Percentiles rank a stretch among this genome's conserved stretches.
Evolutionary conservation across 2,113 vertebrate species (phyloP).

Genomic region (Nanorana parkeri): DNA sequence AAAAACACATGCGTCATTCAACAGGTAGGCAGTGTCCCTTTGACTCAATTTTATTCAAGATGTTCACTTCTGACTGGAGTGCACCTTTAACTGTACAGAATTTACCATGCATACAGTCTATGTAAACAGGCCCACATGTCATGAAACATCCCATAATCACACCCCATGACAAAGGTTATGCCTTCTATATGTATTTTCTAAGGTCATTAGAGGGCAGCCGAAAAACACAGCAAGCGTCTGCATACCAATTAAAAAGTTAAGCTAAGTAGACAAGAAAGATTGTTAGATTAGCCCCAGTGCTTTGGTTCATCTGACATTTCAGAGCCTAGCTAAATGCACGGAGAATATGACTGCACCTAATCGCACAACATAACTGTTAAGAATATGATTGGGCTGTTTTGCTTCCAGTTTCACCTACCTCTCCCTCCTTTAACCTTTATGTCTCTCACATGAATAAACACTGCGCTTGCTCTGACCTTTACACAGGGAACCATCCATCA

Average conservation of each 20-base stretch:
- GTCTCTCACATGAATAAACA: conserved; percentile 77
- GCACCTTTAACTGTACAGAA: not conserved
- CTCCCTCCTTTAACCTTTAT: conserved; percentile 81
- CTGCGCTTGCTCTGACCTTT: conserved; percentile 79
- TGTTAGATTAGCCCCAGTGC: not conserved
- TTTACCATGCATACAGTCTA: not conserved
- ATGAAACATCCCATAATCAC: too few species aligned
- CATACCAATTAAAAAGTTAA: conserved; percentile 57
- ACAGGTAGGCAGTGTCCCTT: too few species aligned
- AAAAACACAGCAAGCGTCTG: conserved; percentile 46
- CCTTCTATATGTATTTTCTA: not conserved
- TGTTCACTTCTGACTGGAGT: too few species aligned
- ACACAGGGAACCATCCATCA: conserved; percentile 74
- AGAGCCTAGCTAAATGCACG: conserved; percentile 64
- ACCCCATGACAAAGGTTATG: not conserved
- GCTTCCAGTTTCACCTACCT: conserved; percentile 55
- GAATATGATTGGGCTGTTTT: conserved; percentile 41
- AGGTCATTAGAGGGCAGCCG: too few species aligned
- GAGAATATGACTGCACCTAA: conserved; percentile 64
- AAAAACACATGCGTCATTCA: too few species aligned
- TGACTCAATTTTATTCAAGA: too few species aligned
- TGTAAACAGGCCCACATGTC: too few species aligned
- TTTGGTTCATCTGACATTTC: conserved; percentile 19
- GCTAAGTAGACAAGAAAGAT: conserved; percentile 41
- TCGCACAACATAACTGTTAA: conserved; percentile 60